Evolutionary conservation across 1,140 invertebrate species (phyloP).

Genomic region (Hycleus phaleratus): DNA sequence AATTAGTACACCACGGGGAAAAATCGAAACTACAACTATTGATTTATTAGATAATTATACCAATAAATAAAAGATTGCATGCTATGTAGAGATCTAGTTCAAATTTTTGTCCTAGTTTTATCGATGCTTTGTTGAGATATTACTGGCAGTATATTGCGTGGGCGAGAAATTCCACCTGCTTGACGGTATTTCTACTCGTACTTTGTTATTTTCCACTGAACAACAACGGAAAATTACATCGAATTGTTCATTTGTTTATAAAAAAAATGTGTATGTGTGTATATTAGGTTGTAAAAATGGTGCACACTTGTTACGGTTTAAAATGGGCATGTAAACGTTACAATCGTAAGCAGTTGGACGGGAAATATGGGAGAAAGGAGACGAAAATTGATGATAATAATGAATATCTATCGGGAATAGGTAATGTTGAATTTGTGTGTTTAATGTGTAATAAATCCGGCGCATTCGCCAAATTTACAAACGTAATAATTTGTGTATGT

Average conservation of each 20-base stretch:
- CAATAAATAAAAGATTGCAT: background rate
- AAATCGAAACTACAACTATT: too few species aligned
- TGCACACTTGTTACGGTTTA: conserved; percentile 17
- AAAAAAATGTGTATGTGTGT: background rate
- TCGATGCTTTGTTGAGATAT: conserved; percentile 9
- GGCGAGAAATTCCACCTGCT: conserved; percentile 8
- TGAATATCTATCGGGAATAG: background rate
- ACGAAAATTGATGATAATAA: background rate
- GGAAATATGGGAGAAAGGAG: conserved; percentile 3
- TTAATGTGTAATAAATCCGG: conserved; percentile 1
- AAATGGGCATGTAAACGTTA: conserved; percentile 14
- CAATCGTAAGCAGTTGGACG: background rate
- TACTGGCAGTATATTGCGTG: conserved; percentile 6
- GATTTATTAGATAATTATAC: too few species aligned
- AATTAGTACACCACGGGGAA: too few species aligned
- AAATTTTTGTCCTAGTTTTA: conserved; percentile 8
- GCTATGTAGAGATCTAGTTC: conserved; percentile 1
- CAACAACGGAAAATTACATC: background rate
- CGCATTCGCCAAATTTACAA: background rate
- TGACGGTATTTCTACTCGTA: background rate
- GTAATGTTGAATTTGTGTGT: conserved; percentile 1
- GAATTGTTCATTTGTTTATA: conserved; percentile 1
- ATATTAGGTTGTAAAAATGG: conserved; percentile 3
- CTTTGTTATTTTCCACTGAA: background rate
- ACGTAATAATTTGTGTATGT: background rate